Percentiles rank a stretch among this genome's conserved stretches.
Evolutionary conservation across 2,888 invertebrate species (phyloP).

Genomic region (Caprella mutica): DNA sequence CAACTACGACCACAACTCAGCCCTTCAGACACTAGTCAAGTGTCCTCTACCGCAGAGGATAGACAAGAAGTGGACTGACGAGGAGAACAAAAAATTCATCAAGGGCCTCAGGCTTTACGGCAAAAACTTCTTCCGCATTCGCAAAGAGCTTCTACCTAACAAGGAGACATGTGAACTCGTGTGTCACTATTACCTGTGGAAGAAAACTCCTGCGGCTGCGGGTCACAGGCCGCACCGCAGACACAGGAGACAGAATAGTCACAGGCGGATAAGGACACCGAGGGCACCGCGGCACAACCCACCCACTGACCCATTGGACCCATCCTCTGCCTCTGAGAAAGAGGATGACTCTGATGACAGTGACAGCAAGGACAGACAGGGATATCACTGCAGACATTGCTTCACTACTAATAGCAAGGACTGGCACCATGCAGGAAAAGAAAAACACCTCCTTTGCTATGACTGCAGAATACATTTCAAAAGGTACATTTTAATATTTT

Average conservation of each 20-base stretch:
- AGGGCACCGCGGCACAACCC: constrained; percentile 64
- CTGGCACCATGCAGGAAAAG: constrained; percentile 62
- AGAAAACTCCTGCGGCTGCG: constrained; percentile 95
- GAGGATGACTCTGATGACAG: constrained; percentile 34
- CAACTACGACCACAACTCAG: constrained; percentile 91
- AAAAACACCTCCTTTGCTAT: constrained; percentile 57
- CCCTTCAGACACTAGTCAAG: constrained; percentile 89
- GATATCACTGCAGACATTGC: constrained; percentile 34
- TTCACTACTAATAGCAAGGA: constrained; percentile 40
- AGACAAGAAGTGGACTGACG: constrained; percentile 96
- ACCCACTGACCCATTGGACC: constrained; percentile 33
- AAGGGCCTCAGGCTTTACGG: constrained; percentile 97
- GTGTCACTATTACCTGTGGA: constrained; percentile 99
- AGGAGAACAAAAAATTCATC: constrained; percentile 94
- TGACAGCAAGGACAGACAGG: constrained; percentile 32
- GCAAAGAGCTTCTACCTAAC: constrained; percentile 88
- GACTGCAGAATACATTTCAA: constrained; percentile 64
- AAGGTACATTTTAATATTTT: too few relatives aligned
- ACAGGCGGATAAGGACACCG: constrained; percentile 76
- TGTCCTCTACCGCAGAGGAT: constrained; percentile 94
- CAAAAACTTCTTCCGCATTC: constrained; percentile 96
- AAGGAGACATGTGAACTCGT: constrained; percentile 95
- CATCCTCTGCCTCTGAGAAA: constrained; percentile 33
- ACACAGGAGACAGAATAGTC: constrained; percentile 65
- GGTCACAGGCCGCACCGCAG: constrained; percentile 89